Percentiles rank a stretch among this genome's conserved stretches.
Conservation (phyloP, 2,113 vertebrate species). For the Pituophis catenifer region DNA sequence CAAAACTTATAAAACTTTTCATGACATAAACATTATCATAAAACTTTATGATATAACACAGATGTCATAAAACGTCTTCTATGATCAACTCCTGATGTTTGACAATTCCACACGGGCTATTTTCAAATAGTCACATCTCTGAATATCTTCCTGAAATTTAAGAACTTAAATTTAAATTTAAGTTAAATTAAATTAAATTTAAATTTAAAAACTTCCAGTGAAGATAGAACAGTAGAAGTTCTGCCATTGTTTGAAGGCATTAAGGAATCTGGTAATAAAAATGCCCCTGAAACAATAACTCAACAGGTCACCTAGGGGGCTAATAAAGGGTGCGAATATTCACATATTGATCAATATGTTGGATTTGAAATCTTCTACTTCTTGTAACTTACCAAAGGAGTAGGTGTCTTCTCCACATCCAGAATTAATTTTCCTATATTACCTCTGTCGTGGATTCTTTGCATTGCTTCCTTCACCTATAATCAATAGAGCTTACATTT, state of each 20-base stretch:
- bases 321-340: too few species aligned
- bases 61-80: neutral
- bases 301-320: neutral
- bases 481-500: slow-evolving; percentile 8
- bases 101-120: neutral
- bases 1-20: neutral
- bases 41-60: neutral
- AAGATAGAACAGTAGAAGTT: neutral
- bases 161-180: neutral
- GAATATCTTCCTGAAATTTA: neutral
- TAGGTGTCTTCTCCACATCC: slow-evolving; percentile 95
- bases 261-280: neutral
- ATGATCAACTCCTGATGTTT: neutral
- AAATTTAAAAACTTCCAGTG: neutral
- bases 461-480: slow-evolving; percentile 99
- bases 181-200: too few species aligned
- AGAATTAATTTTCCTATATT: slow-evolving; percentile 98
- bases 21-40: neutral
- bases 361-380: neutral
- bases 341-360: neutral
- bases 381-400: slow-evolving; percentile 83
- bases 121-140: neutral
- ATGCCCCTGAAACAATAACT: neutral
- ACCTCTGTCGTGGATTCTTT: slow-evolving; percentile 97
- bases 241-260: neutral